These are phyloP conservation scores for Chaetorhynchus papuensis DNA, from an alignment of 2,113 vertebrate genomes.

Conservation along the genomic window DNA sequence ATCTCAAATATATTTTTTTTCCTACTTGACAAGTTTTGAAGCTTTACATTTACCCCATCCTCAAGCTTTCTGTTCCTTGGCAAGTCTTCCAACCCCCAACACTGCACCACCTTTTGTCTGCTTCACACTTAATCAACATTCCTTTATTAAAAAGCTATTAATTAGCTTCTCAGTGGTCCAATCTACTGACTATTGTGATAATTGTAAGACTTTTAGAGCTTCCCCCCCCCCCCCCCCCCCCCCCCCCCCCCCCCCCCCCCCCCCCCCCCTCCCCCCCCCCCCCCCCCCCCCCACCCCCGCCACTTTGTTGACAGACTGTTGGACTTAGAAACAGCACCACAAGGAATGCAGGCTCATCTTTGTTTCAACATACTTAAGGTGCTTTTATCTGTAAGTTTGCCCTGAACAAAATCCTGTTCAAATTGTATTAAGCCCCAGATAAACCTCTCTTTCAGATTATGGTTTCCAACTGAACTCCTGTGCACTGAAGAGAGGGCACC, in stretches of 20 bases:
- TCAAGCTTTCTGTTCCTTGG: background rate
- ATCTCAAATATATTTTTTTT: background rate
- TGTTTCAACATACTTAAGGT: constrained; percentile 56
- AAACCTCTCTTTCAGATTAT: constrained; percentile 70
- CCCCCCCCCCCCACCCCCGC: too few species aligned
- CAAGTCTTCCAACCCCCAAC: background rate
- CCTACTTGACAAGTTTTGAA: background rate
- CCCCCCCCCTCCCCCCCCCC: accelerated
- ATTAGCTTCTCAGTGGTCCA: constrained; percentile 4
- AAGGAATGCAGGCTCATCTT: constrained; percentile 49
- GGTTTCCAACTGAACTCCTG: constrained; percentile 52
- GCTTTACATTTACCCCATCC: background rate
- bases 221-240: accelerated
- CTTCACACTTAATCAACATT: constrained; percentile 13
- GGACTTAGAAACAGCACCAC: constrained; percentile 26
- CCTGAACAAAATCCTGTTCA: constrained; percentile 74
- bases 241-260: too few species aligned
- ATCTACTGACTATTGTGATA: background rate
- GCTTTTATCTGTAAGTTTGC: constrained; percentile 67
- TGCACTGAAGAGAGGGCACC: constrained; percentile 56
- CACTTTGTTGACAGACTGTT: constrained; percentile 11
- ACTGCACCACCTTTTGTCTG: background rate
- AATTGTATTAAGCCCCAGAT: constrained; percentile 63
- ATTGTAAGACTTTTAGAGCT: constrained; percentile 15
- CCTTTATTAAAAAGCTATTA: constrained; percentile 49